phyloP scores from a whole-genome alignment of 2,888 invertebrate species.

The Tryphoninae sp. region DNA sequence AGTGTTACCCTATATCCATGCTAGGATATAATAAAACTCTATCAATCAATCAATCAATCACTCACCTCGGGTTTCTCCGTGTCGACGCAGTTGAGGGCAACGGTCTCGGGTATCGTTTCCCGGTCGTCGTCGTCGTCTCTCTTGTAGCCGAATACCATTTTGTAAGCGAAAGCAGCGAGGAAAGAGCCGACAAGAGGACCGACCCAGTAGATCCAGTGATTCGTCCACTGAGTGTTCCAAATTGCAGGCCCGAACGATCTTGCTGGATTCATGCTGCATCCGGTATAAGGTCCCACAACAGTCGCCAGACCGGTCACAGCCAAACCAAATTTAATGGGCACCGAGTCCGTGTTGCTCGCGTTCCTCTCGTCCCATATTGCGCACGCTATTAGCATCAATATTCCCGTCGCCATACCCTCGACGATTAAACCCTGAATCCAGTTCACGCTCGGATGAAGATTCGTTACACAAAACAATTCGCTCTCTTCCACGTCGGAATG shows the following conservation, averaged over 20 bases:
- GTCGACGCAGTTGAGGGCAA: conserved; percentile 74
- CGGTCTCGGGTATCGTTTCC: conserved; percentile 68
- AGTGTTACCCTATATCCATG: no score
- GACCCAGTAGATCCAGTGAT: conserved; percentile 80
- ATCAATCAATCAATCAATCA: no score
- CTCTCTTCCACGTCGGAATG: conserved; percentile 27
- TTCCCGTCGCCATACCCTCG: conserved; percentile 78
- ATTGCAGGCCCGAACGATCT: conserved; percentile 81
- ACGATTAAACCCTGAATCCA: conserved; percentile 77
- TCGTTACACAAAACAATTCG: conserved; percentile 77
- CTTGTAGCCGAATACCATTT: conserved; percentile 69
- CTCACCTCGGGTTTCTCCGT: conserved; percentile 71
- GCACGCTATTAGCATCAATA: conserved; percentile 79
- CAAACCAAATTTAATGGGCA: conserved; percentile 80
- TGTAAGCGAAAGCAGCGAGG: conserved; percentile 74
- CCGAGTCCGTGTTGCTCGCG: conserved; percentile 77
- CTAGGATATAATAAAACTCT: no score
- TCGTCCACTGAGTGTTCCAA: conserved; percentile 78
- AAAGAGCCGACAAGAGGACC: conserved; percentile 77
- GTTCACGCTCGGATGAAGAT: conserved; percentile 70
- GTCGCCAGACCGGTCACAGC: conserved; percentile 78
- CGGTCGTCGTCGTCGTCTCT: conserved; percentile 58
- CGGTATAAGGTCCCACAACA: conserved; percentile 83
- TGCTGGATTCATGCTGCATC: conserved; percentile 88
- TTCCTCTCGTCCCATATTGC: conserved; percentile 80